A percentile compares a stretch with the other conserved stretches of the same genome.
These are phyloP conservation scores for Nycteola revayana DNA, from an alignment of 2,888 invertebrate species.

Conservation along the genomic window DNA sequence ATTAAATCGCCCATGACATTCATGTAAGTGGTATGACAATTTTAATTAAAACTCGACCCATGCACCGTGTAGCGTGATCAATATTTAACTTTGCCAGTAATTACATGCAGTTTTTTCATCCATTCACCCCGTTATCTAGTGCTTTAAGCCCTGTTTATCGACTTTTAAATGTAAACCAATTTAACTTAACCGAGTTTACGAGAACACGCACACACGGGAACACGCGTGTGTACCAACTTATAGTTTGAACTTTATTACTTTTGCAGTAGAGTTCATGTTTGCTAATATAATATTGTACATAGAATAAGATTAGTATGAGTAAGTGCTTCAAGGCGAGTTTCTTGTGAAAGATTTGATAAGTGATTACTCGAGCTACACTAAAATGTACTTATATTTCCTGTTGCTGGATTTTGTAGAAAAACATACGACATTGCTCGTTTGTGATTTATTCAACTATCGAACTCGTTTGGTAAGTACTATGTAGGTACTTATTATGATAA, in stretches of 20 bases:
- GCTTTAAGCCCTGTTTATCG: slow-evolving; percentile 26
- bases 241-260: slow-evolving; percentile 17
- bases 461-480: too few species aligned
- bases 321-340: neutral
- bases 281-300: slow-evolving; percentile 1
- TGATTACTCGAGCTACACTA: slow-evolving; percentile 6
- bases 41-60: too few species aligned
- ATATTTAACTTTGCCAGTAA: slow-evolving; percentile 16
- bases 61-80: slow-evolving; percentile 8
- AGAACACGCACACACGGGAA: slow-evolving; percentile 24
- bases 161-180: slow-evolving; percentile 38
- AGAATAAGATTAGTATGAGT: too few species aligned
- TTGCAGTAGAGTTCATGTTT: slow-evolving; percentile 18
- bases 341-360: slow-evolving; percentile 12
- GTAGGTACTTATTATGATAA: too few species aligned
- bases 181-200: slow-evolving; percentile 32
- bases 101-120: slow-evolving; percentile 17
- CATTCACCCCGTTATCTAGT: slow-evolving; percentile 25
- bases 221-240: slow-evolving; percentile 21
- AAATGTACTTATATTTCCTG: too few species aligned
- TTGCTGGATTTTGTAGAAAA: too few species aligned
- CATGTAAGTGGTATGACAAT: too few species aligned
- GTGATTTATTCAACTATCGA: too few species aligned
- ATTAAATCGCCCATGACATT: too few species aligned
- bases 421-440: too few species aligned